Conservation (phyloP, 2,113 vertebrate species). For the Pteropus alecto region DNA sequence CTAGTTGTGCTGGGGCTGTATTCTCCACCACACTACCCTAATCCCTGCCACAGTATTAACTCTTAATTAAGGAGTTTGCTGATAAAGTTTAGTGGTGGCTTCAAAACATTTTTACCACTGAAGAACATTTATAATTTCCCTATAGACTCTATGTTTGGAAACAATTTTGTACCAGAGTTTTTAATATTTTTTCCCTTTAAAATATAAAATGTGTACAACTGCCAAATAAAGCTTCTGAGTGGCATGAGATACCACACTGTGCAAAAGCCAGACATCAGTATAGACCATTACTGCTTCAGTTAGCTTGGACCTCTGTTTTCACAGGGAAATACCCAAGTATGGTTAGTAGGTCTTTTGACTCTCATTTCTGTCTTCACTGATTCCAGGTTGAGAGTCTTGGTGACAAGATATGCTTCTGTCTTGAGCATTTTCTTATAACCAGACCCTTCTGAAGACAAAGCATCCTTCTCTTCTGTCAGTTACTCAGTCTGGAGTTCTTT, state of each 20-base stretch:
- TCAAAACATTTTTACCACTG: background rate
- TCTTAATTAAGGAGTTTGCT: conserved; percentile 22
- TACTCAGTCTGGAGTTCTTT: background rate
- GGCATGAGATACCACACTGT: background rate
- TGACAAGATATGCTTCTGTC: background rate
- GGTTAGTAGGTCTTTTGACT: background rate
- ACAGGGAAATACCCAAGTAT: background rate
- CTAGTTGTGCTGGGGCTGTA: background rate
- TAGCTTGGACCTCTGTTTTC: background rate
- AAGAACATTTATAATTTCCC: conserved; percentile 18
- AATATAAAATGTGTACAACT: background rate
- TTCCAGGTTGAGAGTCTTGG: background rate
- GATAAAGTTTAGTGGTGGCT: background rate
- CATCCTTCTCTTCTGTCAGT: background rate
- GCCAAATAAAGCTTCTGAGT: background rate
- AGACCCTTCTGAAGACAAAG: background rate
- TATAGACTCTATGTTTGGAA: background rate
- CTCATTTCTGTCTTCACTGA: background rate
- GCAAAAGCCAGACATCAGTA: background rate
- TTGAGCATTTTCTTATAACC: background rate
- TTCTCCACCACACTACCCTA: background rate
- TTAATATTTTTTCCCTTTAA: conserved; percentile 34
- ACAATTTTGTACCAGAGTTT: background rate
- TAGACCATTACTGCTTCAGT: background rate
- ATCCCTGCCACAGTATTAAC: background rate